These are phyloP conservation scores for Rhagonycha fulva DNA, from an alignment of 2,888 invertebrate genomes.

Conservation along the genomic window DNA sequence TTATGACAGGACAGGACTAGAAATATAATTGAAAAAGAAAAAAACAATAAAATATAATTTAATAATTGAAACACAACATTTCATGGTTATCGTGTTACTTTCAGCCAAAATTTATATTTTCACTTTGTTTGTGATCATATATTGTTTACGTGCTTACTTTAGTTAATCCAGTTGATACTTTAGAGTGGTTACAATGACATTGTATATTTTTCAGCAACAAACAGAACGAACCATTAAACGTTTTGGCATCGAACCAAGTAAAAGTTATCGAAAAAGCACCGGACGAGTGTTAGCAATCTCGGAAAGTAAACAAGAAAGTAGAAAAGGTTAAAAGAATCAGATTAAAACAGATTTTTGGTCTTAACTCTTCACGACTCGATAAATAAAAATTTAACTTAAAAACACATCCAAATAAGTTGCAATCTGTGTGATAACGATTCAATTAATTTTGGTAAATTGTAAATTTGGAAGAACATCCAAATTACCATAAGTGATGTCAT, in stretches of 20 bases:
- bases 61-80: too few species aligned
- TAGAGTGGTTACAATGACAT: background rate
- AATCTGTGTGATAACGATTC: background rate
- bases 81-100: too few species aligned
- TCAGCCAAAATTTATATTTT: too few species aligned
- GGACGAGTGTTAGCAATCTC: background rate
- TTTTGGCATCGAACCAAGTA: background rate
- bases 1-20: too few species aligned
- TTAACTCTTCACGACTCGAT: background rate
- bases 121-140: background rate
- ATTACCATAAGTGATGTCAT: background rate
- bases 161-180: background rate
- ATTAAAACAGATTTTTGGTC: background rate
- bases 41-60: too few species aligned
- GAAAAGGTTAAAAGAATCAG: background rate
- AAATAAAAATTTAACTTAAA: background rate
- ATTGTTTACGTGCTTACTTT: background rate
- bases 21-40: too few species aligned
- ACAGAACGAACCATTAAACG: background rate
- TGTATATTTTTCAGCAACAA: background rate
- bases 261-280: background rate
- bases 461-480: background rate
- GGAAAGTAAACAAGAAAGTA: background rate
- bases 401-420: background rate
- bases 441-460: background rate